Evolutionary conservation across 2,888 invertebrate genomes (phyloP).

Genomic region (Matsumyia berberina): DNA sequence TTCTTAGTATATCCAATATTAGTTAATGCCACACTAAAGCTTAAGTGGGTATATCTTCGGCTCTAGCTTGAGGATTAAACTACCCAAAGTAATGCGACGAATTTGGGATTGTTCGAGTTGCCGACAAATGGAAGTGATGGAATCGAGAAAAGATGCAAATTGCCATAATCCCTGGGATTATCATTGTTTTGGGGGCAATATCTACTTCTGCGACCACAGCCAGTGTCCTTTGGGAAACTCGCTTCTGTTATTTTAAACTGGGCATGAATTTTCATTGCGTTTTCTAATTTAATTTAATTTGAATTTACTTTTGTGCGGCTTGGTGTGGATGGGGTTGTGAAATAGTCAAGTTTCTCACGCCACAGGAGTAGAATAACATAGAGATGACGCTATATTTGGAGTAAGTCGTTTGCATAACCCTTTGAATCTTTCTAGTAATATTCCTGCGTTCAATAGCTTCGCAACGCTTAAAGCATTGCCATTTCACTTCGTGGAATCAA

Average conservation of each 20-base stretch:
- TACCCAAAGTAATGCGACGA: not conserved
- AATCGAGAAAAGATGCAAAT: conserved; percentile 45
- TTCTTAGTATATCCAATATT: conserved; percentile 26
- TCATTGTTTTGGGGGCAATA: conserved; percentile 2
- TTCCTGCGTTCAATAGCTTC: no score
- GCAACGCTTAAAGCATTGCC: no score
- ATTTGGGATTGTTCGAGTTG: not conserved
- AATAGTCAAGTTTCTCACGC: no score
- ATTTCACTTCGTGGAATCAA: no score
- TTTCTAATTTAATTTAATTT: conserved; percentile 5
- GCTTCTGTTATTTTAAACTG: conserved; percentile 35
- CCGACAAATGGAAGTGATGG: conserved; percentile 17
- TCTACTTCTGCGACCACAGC: conserved; percentile 29
- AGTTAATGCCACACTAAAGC: conserved; percentile 17
- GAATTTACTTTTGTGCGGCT: no score
- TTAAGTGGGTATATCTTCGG: not conserved
- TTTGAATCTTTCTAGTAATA: no score
- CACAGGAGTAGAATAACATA: no score
- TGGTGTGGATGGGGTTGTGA: no score
- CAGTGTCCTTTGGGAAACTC: conserved; percentile 5
- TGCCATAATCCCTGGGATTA: conserved; percentile 33
- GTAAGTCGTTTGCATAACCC: no score
- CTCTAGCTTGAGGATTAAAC: not conserved
- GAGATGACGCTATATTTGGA: no score
- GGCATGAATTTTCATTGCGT: conserved; percentile 1